Percentiles rank a stretch among this genome's conserved stretches.
Evolutionary conservation across 2,113 vertebrate species (phyloP).

Genomic region (Kryptolebias marmoratus): DNA sequence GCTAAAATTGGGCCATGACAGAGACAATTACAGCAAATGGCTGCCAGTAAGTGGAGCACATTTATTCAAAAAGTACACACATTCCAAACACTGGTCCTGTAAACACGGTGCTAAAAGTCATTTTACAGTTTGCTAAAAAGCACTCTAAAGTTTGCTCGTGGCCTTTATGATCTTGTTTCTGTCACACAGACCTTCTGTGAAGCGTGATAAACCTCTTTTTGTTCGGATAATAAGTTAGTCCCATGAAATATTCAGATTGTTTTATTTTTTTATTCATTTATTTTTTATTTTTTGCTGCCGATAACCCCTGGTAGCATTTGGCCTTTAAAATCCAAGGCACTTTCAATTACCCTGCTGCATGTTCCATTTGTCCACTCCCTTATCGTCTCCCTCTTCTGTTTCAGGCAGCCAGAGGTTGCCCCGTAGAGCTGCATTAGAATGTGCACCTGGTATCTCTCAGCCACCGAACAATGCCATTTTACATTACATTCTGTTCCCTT

Average conservation of each 20-base stretch:
- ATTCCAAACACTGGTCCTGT: constrained; percentile 16
- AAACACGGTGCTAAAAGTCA: constrained; percentile 47
- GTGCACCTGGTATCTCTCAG: constrained; percentile 61
- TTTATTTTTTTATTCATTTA: constrained; percentile 1
- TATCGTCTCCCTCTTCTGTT: constrained; percentile 68
- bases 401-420: constrained; percentile 66
- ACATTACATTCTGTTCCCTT: constrained; percentile 69
- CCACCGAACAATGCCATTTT: constrained; percentile 70
- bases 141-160: constrained; percentile 62
- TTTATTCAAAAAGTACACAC: constrained; percentile 42
- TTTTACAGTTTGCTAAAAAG: constrained; percentile 48
- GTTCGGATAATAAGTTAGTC: constrained; percentile 68
- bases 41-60: constrained; percentile 34
- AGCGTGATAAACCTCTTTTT: constrained; percentile 59
- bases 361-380: constrained; percentile 63
- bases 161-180: constrained; percentile 63
- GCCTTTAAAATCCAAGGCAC: constrained; percentile 75
- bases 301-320: constrained; percentile 74
- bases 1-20: constrained; percentile 34
- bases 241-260: constrained; percentile 73
- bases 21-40: constrained; percentile 21
- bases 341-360: constrained; percentile 69
- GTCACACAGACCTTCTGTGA: constrained; percentile 45
- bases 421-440: constrained; percentile 71
- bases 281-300: constrained; percentile 42